phyloP scores from a whole-genome alignment of 2,113 vertebrate species.

The Microcebus jonahi region DNA sequence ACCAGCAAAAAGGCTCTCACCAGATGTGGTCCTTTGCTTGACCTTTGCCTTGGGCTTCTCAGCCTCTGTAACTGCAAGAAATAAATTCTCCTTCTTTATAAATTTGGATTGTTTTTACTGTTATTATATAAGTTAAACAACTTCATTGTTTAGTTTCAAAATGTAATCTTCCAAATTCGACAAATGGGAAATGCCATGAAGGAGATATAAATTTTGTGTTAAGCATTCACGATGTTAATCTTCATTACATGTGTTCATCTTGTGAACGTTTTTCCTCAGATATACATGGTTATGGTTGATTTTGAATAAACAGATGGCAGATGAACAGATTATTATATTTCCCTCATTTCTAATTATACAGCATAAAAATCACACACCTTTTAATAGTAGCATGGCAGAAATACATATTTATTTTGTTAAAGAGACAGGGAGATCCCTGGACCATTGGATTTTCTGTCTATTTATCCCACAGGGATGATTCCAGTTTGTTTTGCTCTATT shows the following conservation, averaged over 20 bases:
- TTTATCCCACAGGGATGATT: not conserved
- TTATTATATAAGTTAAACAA: not conserved
- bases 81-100: not conserved
- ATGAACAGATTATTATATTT: not conserved
- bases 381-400: not conserved
- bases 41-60: not conserved
- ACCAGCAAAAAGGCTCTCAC: not conserved
- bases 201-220: not conserved
- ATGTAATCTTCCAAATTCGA: not conserved
- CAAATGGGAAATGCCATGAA: not conserved
- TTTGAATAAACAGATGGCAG: not conserved
- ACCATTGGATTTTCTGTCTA: not conserved
- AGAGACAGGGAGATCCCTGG: not conserved
- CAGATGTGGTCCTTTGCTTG: not conserved
- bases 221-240: not conserved
- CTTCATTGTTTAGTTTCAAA: not conserved
- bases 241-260: not conserved
- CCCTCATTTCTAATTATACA: not conserved
- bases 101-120: not conserved
- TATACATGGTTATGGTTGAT: not conserved
- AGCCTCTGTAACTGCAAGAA: not conserved
- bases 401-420: not conserved
- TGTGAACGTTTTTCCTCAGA: not conserved
- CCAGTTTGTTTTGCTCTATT: not conserved
- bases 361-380: not conserved